Conservation (phyloP, 2,888 invertebrate genomes). For the Cephus rjabovi region DNA sequence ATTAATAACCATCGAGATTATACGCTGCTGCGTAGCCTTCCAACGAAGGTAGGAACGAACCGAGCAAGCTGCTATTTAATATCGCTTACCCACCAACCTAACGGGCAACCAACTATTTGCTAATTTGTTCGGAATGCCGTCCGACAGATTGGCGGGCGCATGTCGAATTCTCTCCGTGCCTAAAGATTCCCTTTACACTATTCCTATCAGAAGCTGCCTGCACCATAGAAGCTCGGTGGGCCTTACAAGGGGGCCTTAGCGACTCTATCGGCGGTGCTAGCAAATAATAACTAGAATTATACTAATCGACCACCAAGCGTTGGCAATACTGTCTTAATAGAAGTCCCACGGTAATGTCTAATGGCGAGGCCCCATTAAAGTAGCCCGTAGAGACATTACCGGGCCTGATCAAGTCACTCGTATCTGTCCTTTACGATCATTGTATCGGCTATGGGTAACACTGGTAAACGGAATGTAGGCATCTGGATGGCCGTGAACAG, state of each 20-base stretch:
- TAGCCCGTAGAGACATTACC: background rate
- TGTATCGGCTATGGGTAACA: slow-evolving; percentile 33
- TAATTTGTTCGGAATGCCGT: slow-evolving; percentile 56
- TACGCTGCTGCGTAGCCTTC: slow-evolving; percentile 51
- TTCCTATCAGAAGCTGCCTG: background rate
- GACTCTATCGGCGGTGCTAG: background rate
- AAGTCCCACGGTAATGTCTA: background rate
- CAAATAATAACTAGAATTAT: background rate
- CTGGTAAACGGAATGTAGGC: slow-evolving; percentile 29
- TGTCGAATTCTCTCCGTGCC: slow-evolving; percentile 1
- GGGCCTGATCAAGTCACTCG: background rate
- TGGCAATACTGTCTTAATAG: background rate
- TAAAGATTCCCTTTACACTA: background rate
- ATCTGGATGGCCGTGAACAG: background rate
- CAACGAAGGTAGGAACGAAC: slow-evolving; percentile 26
- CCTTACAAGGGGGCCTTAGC: background rate
- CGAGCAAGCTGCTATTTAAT: slow-evolving; percentile 54
- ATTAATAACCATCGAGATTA: slow-evolving; percentile 66
- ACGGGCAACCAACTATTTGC: slow-evolving; percentile 50
- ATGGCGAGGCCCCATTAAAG: background rate
- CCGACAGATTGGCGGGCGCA: slow-evolving; percentile 18
- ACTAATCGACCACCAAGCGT: background rate
- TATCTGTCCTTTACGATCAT: background rate
- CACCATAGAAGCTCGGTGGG: background rate
- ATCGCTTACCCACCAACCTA: slow-evolving; percentile 48